Percentiles rank a stretch among this genome's conserved stretches.
Conservation (phyloP, 2,888 invertebrate species). For the Alloplasta piceator region DNA sequence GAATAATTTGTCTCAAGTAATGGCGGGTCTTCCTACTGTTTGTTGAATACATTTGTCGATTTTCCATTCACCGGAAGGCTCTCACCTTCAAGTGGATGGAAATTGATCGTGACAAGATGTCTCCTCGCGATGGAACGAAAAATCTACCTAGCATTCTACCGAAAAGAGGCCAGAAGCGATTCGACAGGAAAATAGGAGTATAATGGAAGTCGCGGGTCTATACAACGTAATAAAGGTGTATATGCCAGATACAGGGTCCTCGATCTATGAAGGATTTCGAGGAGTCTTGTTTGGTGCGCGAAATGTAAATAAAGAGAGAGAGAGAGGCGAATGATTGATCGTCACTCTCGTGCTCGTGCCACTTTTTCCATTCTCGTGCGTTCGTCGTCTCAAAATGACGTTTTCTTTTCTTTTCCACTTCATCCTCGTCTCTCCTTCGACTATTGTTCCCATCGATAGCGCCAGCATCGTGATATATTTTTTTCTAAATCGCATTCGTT, state of each 20-base stretch:
- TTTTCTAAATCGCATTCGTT: conserved; percentile 44
- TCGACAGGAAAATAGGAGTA: neutral
- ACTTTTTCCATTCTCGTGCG: neutral
- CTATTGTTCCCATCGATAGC: neutral
- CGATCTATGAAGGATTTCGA: neutral
- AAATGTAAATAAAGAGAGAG: conserved; percentile 9
- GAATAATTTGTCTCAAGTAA: no score
- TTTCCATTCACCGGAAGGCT: no score
- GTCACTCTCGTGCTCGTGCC: conserved; percentile 13
- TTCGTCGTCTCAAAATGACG: conserved; percentile 2
- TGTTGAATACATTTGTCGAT: no score
- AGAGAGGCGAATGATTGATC: conserved; percentile 42
- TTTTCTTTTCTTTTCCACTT: conserved; percentile 10
- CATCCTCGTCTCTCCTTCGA: conserved; percentile 7
- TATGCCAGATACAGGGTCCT: neutral
- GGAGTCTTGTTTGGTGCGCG: conserved; percentile 5
- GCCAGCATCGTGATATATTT: conserved; percentile 19
- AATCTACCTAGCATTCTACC: neutral
- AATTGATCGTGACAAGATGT: no score
- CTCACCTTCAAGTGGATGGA: no score
- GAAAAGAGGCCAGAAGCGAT: neutral
- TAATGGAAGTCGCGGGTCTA: neutral
- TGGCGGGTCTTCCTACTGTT: no score
- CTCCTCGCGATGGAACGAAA: no score
- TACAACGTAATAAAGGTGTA: neutral